Evolutionary conservation across 2,797 vertebrate species (phyloP).

Genomic region (Amazona ochrocephala): DNA sequence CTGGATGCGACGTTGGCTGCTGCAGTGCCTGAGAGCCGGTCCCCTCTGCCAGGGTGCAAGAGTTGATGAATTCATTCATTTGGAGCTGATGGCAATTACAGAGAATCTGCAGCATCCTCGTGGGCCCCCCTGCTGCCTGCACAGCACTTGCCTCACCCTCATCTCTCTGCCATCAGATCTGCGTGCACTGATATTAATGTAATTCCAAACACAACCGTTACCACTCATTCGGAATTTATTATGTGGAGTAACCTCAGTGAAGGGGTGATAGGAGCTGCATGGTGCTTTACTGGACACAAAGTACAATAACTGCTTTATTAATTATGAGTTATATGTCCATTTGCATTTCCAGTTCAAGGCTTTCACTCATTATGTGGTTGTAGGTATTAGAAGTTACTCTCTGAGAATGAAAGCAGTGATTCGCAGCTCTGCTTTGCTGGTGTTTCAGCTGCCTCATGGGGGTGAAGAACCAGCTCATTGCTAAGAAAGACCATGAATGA

Average conservation of each 20-base stretch:
- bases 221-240: slow-evolving; percentile 5
- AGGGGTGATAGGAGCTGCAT: neutral
- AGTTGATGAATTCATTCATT: neutral
- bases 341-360: slow-evolving; percentile 12
- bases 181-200: neutral
- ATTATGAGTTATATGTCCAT: neutral
- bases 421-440: neutral
- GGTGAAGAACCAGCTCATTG: neutral
- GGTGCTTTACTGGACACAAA: neutral
- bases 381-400: neutral
- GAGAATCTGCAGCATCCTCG: neutral
- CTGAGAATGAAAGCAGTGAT: neutral
- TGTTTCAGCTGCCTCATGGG: neutral
- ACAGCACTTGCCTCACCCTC: neutral
- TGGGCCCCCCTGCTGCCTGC: neutral
- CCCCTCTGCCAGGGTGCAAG: neutral
- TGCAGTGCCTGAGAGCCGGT: neutral
- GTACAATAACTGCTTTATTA: neutral
- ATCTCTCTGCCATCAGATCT: neutral
- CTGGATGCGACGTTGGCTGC: neutral
- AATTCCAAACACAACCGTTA: neutral
- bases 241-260: neutral
- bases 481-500: neutral
- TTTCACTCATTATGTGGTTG: neutral
- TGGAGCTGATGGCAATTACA: neutral